These are phyloP conservation scores for Heteronetta atricapilla DNA, from an alignment of 2,113 vertebrate genomes.

Conservation along the genomic window DNA sequence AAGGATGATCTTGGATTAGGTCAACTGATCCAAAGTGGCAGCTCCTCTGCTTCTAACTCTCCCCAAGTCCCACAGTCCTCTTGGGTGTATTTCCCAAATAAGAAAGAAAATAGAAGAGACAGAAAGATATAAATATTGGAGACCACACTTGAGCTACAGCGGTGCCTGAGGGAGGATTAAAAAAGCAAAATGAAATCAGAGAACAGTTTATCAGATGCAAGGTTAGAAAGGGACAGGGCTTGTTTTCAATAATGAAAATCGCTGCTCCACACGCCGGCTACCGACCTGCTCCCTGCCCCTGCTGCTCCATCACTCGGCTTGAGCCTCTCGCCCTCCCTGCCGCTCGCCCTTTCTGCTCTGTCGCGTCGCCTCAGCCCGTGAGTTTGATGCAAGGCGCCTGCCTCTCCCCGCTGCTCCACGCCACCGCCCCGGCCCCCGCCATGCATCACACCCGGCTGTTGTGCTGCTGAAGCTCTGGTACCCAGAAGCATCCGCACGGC, in stretches of 20 bases:
- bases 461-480: background rate
- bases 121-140: conserved; percentile 55
- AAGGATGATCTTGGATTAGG: background rate
- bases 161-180: conserved; percentile 10
- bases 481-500: fast-evolving
- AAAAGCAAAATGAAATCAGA: background rate
- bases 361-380: background rate
- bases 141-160: conserved; percentile 32
- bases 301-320: background rate
- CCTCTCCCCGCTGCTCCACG: background rate
- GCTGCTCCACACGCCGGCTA: background rate
- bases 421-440: background rate
- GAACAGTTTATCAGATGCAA: conserved; percentile 37
- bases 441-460: background rate
- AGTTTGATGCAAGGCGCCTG: background rate
- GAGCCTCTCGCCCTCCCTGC: background rate
- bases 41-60: conserved; percentile 14
- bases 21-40: conserved; percentile 17
- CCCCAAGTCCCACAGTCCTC: conserved; percentile 1
- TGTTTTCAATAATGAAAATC: conserved; percentile 36
- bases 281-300: background rate
- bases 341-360: background rate
- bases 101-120: conserved; percentile 52
- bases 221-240: conserved; percentile 23
- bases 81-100: conserved; percentile 36